Base-by-base conservation (phyloP, 2,888 invertebrate species). In the Dicranocentrus wangi region DNA sequence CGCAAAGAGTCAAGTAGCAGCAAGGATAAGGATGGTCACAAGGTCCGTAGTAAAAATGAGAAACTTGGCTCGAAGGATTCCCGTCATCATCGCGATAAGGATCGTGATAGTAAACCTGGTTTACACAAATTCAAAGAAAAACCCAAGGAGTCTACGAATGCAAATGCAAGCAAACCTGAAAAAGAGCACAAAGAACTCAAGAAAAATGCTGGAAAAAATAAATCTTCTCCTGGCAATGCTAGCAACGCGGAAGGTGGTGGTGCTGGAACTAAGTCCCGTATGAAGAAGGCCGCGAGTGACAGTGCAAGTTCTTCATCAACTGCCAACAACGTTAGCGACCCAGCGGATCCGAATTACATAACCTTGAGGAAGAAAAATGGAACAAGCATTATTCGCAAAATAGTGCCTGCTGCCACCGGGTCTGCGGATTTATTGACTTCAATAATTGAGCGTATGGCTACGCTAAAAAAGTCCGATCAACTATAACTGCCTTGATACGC, bases 291-390 rank as follows among this genome's bases (percentile, higher is more conserved):
- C 25, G 1, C n/a, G 71, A 70, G 19, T 58, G 58, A 15, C 23
- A 58, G 15, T 58, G 23, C 21, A 15, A n/a, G n/a, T n/a, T n/a
- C n/a, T n/a, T n/a, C n/a, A n/a, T n/a, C n/a, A n/a, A 5, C 10
- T 10, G 17, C n/a, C 53, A 21, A 23, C 7, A 51, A 10, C 5
- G 5, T 17, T 5, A 51, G 7, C 21, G 47, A n/a, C 25, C 53
- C 15, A 25, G 39, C 39, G 21, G 77, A 58, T 19, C 79, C 76
- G 8, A 79, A 84, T 27, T 84, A 85, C 76, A 85, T 86, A 15
- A 80, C 85, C 25, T 39, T 86, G n/a, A 85, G n/a, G n/a, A n/a
- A 85, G 51, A 85, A 86, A 53, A 84, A 82, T 65, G 86, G 85
- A 58, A 81, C 85, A 8, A 86, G 84, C 43, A 77, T 83, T 2